Evolutionary conservation across 2,888 invertebrate species (phyloP), one percentile per base, ranked within the genome.

Genomic region (Zootermopsis nevadensis): DNA sequence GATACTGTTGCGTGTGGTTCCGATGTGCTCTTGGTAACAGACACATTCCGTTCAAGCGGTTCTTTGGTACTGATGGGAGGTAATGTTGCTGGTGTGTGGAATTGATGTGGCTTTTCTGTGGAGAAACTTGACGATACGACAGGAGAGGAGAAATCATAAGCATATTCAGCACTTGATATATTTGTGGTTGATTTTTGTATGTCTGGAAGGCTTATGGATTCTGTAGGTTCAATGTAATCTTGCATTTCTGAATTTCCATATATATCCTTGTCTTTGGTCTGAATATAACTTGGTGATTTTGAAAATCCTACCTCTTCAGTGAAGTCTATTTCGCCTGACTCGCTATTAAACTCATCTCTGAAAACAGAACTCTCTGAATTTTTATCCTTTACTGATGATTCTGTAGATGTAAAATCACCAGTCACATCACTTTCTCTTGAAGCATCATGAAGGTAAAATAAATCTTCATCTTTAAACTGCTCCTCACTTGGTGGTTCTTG

Each of bases 391-490:
- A 38, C 33, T 35, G n/a, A 7, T 24, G 7, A n/a, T 38, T 74
- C 74, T n/a, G 38, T 74, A n/a, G 15, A 60, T 27, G 7, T 27
- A 27, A 27, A 1, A 10, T 0, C 27, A 27, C 24, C 38, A 74
- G 4, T 69, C 7, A 22, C 1, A 69, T 31, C 33, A 33, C 33
- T 69, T 69, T 69, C 33, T 69, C 33, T 69, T 27, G 76, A 42
- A 10, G 55, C 31, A 30, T 7, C 48, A 15, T 24, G 77, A 12
- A 77, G 33, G 55, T 77, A 55, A 31, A 77, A 77, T 22, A 77
- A 31, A 53, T 77, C 77, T 77, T 77, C 77, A 77, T 77, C 33
- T 33, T 77, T 77, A 24, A 55, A 77, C 33, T 77, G 77, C n/a
- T 66, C 79, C 33, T 33, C 79, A 66, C 35, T 60, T 33, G 60